Percentiles rank a stretch among this genome's conserved stretches.
Evolutionary conservation across 2,113 vertebrate genomes (phyloP).

Genomic region (Equus quagga): DNA sequence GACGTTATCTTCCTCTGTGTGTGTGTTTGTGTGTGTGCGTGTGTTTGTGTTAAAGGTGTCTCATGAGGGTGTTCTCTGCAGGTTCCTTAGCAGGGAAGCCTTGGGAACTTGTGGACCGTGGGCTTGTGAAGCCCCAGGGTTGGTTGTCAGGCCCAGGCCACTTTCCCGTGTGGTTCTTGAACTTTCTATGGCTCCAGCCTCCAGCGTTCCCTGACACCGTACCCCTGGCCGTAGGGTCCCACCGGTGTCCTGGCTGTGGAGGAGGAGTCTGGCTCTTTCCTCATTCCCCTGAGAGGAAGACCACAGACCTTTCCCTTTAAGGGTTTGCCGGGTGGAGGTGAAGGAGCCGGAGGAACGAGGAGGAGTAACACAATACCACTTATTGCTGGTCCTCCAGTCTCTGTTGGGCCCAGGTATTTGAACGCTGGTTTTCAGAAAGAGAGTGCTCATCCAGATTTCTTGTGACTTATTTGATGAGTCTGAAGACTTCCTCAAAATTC

Average conservation of each 20-base stretch:
- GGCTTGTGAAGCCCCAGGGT: background rate
- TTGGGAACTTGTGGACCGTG: background rate
- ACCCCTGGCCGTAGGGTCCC: background rate
- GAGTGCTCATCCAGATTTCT: background rate
- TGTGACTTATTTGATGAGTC: slow-evolving; percentile 19
- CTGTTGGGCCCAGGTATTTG: background rate
- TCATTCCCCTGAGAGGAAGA: background rate
- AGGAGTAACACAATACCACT: background rate
- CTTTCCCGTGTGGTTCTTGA: background rate
- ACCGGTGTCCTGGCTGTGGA: background rate
- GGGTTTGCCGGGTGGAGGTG: background rate
- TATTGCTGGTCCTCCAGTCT: background rate
- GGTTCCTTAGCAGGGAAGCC: background rate
- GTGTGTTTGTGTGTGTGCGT: background rate
- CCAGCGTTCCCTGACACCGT: background rate
- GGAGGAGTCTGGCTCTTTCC: background rate
- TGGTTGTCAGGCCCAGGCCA: background rate
- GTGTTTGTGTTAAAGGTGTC: background rate
- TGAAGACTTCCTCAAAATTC: background rate
- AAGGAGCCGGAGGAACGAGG: background rate
- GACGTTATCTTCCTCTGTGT: background rate
- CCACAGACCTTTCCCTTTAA: background rate
- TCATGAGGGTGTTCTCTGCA: background rate
- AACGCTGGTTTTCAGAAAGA: background rate
- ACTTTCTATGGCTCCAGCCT: background rate